Base-by-base conservation (phyloP, 1,140 invertebrate genomes). In the Agraylea sexmaculata region DNA sequence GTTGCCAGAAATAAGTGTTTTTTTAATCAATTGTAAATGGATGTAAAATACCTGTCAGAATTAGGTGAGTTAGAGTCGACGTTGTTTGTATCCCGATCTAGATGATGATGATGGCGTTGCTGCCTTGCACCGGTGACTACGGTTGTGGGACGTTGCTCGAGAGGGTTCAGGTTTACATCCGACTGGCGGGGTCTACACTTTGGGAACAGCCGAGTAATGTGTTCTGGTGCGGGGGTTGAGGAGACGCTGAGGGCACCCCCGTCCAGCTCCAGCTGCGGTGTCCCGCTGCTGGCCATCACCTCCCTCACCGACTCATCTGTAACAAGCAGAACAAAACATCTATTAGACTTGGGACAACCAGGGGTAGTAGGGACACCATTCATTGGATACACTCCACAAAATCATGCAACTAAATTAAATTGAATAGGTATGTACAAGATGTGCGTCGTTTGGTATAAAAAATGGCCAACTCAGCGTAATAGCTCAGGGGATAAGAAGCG, bases 151-250 rank as follows among this genome's bases (percentile, higher is more conserved):
- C 53, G 47, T 56, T 56, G 58, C 57, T 42, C 55, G 42, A 71
- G 62, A 37, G 69, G 66, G 63, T 74, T 75, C 60, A 74, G 66
- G 59, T 70, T 75, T 50, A 68, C 68, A 55, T 70, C 66, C 56
- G 56, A 57, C 29, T 40, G 46, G 38, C 74, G 69, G 43, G 80
- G 80, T 48, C 81, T 71, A 66, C 81, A 85, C 75, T 84, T 84
- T 47, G 82, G 81, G 66, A 87, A 87, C 46, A 86, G 70, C 58
- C 78, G 73, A 51, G 77, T 81, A 63, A 86, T 83, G 60, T 80
- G 75, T 68, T 83, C 80, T 59, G 73, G 75, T 54, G 45, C 10
- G 53, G 56, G 13, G 56, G 54, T 51, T 66, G 68, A 57, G 47
- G 58, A 53, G 59, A 52, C 53, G 62, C 66, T 52, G 66, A 64